A percentile compares a stretch with the other conserved stretches of the same genome.
Conservation (phyloP, 92 coral and sea anemone genomes). For the Ricordea florida region DNA sequence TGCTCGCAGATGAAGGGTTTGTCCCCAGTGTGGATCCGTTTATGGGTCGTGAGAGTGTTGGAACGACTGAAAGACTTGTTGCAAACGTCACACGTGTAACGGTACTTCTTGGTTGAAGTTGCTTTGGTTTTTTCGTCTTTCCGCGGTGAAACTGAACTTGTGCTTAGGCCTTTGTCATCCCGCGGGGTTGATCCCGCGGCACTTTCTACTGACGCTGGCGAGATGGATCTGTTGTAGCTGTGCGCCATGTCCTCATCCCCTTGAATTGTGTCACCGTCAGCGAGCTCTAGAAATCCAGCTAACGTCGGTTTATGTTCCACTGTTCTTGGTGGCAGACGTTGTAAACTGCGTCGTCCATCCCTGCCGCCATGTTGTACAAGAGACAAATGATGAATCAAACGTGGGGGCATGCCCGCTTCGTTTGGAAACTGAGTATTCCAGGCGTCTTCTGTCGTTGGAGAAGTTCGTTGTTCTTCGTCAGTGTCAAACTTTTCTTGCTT, state of each 20-base stretch:
- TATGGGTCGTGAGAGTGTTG: conserved; percentile 78
- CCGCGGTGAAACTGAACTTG: background rate
- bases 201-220: background rate
- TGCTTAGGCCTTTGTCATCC: background rate
- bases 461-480: no score
- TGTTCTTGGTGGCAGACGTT: no score
- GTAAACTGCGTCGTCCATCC: no score
- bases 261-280: no score
- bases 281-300: no score
- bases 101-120: conserved; percentile 49
- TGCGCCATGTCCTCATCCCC: background rate
- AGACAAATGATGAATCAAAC: no score
- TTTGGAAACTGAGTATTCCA: no score
- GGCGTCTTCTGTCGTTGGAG: no score
- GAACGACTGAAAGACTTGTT: conserved; percentile 87
- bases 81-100: conserved; percentile 79
- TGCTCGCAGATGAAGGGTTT: conserved; percentile 81
- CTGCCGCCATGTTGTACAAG: no score
- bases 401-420: no score
- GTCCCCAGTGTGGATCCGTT: conserved; percentile 83
- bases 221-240: background rate
- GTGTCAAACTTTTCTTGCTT: no score
- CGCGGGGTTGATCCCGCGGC: background rate
- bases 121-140: background rate
- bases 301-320: no score